These are phyloP conservation scores for Heterochromis multidens DNA, from an alignment of 2,113 vertebrate species.

Conservation along the genomic window DNA sequence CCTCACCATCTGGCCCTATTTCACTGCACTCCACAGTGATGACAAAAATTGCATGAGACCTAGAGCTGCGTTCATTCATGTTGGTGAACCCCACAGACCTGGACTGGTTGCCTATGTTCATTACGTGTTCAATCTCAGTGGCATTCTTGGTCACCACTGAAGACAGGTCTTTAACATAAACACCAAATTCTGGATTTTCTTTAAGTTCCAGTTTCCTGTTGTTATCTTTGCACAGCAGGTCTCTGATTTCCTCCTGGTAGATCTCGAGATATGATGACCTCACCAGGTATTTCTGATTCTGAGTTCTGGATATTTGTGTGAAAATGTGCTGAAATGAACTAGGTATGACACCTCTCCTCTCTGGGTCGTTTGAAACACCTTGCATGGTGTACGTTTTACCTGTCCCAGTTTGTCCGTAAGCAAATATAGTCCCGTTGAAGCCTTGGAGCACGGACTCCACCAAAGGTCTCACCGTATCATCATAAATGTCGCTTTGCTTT, in stretches of 20 bases:
- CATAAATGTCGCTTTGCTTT: constrained; percentile 88
- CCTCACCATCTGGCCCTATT: constrained; percentile 83
- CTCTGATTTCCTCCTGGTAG: constrained; percentile 95
- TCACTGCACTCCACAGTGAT: constrained; percentile 94
- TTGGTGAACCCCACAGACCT: constrained; percentile 91
- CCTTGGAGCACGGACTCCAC: constrained; percentile 89
- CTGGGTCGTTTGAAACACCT: constrained; percentile 83
- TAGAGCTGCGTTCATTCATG: constrained; percentile 94
- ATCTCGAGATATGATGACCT: constrained; percentile 97
- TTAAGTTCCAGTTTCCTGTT: constrained; percentile 90
- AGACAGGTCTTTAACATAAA: constrained; percentile 92
- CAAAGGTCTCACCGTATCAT: constrained; percentile 89
- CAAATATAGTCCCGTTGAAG: constrained; percentile 93
- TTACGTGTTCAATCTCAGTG: constrained; percentile 93
- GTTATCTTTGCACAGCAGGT: constrained; percentile 91
- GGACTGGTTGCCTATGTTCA: constrained; percentile 91
- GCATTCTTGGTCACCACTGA: constrained; percentile 96
- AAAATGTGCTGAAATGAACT: constrained; percentile 94
- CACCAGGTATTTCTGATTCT: constrained; percentile 95
- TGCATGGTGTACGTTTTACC: constrained; percentile 97
- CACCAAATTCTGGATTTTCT: constrained; percentile 86
- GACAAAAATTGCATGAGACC: constrained; percentile 93
- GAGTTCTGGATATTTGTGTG: constrained; percentile 93
- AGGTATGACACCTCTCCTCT: constrained; percentile 87
- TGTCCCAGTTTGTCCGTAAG: constrained; percentile 93